These are phyloP conservation scores for Bombylius major DNA, from an alignment of 2,888 invertebrate species.

Conservation along the genomic window DNA sequence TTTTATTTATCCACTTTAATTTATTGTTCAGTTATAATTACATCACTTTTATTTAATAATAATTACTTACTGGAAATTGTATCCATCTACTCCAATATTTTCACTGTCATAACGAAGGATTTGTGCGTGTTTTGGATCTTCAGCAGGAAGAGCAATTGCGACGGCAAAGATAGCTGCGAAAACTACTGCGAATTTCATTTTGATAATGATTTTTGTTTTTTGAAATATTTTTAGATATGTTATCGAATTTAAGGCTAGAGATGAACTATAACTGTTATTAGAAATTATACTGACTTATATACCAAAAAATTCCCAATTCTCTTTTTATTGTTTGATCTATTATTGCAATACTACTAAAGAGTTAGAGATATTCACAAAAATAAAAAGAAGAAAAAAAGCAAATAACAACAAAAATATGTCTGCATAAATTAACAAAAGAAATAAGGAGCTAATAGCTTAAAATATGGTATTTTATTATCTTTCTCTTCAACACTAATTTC, in stretches of 20 bases:
- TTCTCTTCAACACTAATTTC: too few species aligned
- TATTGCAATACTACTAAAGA: too few species aligned
- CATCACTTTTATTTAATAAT: not conserved
- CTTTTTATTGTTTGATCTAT: too few species aligned
- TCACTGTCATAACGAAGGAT: slow-evolving; percentile 27
- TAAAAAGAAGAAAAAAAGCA: too few species aligned
- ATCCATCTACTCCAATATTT: slow-evolving; percentile 42
- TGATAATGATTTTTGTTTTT: slow-evolving; percentile 8
- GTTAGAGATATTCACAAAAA: too few species aligned
- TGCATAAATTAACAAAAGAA: too few species aligned
- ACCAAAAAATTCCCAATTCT: not conserved
- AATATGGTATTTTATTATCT: too few species aligned
- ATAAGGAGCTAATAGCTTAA: too few species aligned
- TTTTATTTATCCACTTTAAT: too few species aligned
- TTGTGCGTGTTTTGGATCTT: slow-evolving; percentile 11
- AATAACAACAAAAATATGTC: too few species aligned
- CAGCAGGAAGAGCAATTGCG: slow-evolving; percentile 6
- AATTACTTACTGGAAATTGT: slow-evolving; percentile 39
- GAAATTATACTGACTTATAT: slow-evolving; percentile 1
- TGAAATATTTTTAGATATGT: slow-evolving; percentile 21
- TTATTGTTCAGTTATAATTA: too few species aligned
- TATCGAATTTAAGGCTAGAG: not conserved
- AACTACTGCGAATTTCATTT: slow-evolving; percentile 22
- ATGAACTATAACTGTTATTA: not conserved
- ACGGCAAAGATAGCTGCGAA: slow-evolving; percentile 16